phyloP scores from a whole-genome alignment of 2,797 vertebrate genomes.

The Falco naumanni region DNA sequence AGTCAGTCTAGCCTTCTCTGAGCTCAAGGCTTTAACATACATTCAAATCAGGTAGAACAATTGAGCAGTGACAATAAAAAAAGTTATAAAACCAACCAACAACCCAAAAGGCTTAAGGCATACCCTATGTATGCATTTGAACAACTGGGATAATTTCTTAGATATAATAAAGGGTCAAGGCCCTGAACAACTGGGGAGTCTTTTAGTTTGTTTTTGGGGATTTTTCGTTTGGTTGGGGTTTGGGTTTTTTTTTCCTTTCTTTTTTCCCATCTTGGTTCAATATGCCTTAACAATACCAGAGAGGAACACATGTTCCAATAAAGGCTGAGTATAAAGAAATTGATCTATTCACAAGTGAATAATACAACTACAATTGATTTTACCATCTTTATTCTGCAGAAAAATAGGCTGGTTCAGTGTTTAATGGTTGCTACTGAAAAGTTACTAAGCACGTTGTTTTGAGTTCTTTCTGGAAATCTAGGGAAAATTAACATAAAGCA shows the following conservation, averaged over 20 bases:
- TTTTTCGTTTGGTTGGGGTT: too few relatives aligned
- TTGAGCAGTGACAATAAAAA: background rate
- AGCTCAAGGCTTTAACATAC: background rate
- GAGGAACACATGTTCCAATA: background rate
- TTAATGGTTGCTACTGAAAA: background rate
- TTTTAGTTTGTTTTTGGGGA: background rate
- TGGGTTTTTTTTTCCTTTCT: background rate
- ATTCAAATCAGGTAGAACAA: background rate
- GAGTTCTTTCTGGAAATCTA: background rate
- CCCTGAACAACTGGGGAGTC: background rate
- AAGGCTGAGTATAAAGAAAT: background rate
- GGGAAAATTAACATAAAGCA: background rate
- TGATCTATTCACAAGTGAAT: background rate
- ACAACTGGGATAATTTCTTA: background rate
- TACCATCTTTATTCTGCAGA: background rate
- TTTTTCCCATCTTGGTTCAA: background rate
- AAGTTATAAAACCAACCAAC: background rate
- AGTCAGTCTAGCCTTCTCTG: background rate
- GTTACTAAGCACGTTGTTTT: background rate
- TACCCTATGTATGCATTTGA: background rate
- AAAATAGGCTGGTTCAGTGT: background rate
- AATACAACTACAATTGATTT: background rate
- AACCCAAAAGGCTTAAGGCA: background rate
- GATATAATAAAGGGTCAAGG: accelerated
- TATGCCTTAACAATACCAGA: background rate